Conservation (phyloP, 2,113 vertebrate genomes). For the Limanda limanda region DNA sequence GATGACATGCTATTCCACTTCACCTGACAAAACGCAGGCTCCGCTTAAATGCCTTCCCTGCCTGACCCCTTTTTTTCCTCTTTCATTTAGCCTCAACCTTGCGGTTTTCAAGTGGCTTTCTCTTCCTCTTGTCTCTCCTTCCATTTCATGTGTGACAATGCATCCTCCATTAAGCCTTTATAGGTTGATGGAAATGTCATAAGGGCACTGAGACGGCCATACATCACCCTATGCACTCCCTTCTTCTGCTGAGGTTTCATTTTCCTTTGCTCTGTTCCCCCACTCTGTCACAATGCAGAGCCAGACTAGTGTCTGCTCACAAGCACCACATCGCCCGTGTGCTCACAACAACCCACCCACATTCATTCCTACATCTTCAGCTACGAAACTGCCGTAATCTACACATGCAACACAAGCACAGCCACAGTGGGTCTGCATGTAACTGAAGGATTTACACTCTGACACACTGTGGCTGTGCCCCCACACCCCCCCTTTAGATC, state of each 20-base stretch:
- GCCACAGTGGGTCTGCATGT: slow-evolving; percentile 18
- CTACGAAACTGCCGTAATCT: slow-evolving; percentile 42
- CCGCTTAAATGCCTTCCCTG: slow-evolving; percentile 17
- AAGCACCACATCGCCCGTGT: slow-evolving; percentile 16
- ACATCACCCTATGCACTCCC: slow-evolving; percentile 65
- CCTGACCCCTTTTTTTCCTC: slow-evolving; percentile 20
- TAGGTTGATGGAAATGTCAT: slow-evolving; percentile 71
- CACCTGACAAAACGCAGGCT: slow-evolving; percentile 36
- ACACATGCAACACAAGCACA: slow-evolving; percentile 12
- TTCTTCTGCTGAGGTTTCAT: slow-evolving; percentile 68
- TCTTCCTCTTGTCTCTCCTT: slow-evolving; percentile 43
- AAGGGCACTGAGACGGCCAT: slow-evolving; percentile 63
- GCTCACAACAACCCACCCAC: slow-evolving; percentile 7
- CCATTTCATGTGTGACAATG: slow-evolving; percentile 60
- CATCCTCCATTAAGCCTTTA: slow-evolving; percentile 70
- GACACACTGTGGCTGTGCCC: neutral
- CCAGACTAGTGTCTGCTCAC: slow-evolving; percentile 20
- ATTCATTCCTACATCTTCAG: slow-evolving; percentile 37
- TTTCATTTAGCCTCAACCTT: slow-evolving; percentile 37
- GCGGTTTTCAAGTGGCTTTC: slow-evolving; percentile 37
- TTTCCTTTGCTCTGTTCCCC: slow-evolving; percentile 38
- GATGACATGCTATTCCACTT: slow-evolving; percentile 38
- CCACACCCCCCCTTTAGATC: slow-evolving; percentile 20
- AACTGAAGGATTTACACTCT: slow-evolving; percentile 41
- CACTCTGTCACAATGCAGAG: slow-evolving; percentile 40